Evolutionary conservation across 2,888 invertebrate species (phyloP), one percentile per base, ranked within the genome.

Genomic region (Tanypteryx hageni): DNA sequence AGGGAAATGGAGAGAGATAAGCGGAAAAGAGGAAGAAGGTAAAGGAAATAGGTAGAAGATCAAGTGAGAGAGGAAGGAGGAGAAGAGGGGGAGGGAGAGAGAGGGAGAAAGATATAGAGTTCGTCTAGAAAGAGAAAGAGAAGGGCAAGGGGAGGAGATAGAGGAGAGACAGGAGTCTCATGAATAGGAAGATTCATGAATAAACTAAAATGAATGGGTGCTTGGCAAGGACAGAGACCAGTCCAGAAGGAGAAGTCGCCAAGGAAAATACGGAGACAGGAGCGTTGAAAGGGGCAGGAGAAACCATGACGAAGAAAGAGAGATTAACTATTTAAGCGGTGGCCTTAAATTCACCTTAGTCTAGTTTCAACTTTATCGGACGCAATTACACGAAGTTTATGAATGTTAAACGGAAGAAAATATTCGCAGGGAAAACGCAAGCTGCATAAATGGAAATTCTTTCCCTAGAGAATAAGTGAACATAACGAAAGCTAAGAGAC

Each of bases 151-250:
- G 31, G 16, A 16, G 2, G 2, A 22, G 61, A 64, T 18, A 58
- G 27, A 58, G 89, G n/a, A 18, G 13, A 18, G n/a, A 16, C 14
- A n/a, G 56, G n/a, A 64, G 27, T 22, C 89, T 64, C 89, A 89
- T 89, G 89, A 89, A 89, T 89, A 64, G 89, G 18, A 44, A 89
- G 31, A 64, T 89, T 89, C 89, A 89, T 89, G 89, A 89, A 89
- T 89, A 89, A 89, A n/a, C 61, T 89, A 68, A 61, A 56, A 68
- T 64, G 89, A 4, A 83, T 18, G 57, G 57, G 56, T 18, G 64
- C 27, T 59, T 59, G 61, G 61, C 22, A 86, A 61, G 86, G 31
- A 64, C 44, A 61, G 64, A 89, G 89, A 64, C 31, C 61, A 44
- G 89, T 64, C 89, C 44, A 44, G 59, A 89, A 64, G 44, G 56